Percentiles rank a stretch among this genome's conserved stretches.
These are phyloP conservation scores for Ectemnius lituratus DNA, from an alignment of 2,888 invertebrate genomes.

Conservation along the genomic window DNA sequence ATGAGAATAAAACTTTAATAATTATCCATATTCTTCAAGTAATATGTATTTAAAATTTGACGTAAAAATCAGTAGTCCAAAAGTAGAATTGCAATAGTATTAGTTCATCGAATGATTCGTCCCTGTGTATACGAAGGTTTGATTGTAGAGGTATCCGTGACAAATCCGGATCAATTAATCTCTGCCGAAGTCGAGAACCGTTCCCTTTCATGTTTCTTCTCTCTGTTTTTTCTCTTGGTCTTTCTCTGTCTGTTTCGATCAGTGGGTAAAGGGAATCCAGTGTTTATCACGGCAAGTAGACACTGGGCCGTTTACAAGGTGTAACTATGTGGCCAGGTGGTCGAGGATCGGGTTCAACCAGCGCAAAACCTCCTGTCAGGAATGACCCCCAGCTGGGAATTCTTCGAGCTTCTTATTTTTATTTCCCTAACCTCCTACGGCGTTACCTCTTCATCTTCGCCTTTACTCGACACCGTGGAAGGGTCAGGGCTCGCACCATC, in stretches of 20 bases:
- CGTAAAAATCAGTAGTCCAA: no score
- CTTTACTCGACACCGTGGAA: constrained; percentile 23
- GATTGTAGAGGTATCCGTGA: constrained; percentile 63
- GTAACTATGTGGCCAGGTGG: constrained; percentile 68
- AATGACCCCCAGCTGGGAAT: constrained; percentile 71
- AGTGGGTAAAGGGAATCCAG: background rate
- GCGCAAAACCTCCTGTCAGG: constrained; percentile 61
- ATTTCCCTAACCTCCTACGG: constrained; percentile 70
- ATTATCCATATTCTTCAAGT: no score
- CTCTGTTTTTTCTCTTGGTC: constrained; percentile 7
- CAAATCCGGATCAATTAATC: constrained; percentile 72
- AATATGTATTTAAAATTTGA: no score
- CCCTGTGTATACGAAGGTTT: no score
- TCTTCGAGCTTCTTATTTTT: constrained; percentile 64
- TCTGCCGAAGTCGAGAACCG: constrained; percentile 42
- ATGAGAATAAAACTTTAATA: no score
- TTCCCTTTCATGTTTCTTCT: constrained; percentile 24
- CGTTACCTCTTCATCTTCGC: constrained; percentile 73
- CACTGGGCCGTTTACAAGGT: constrained; percentile 59
- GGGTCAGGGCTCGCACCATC: constrained; percentile 14
- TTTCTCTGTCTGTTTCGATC: constrained; percentile 17
- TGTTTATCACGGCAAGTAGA: constrained; percentile 60
- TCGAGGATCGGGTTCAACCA: constrained; percentile 57
- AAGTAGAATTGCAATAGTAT: no score
- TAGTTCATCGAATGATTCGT: no score